Evolutionary conservation across 2,888 invertebrate species (phyloP).

Genomic region (Acrobasis suavella): DNA sequence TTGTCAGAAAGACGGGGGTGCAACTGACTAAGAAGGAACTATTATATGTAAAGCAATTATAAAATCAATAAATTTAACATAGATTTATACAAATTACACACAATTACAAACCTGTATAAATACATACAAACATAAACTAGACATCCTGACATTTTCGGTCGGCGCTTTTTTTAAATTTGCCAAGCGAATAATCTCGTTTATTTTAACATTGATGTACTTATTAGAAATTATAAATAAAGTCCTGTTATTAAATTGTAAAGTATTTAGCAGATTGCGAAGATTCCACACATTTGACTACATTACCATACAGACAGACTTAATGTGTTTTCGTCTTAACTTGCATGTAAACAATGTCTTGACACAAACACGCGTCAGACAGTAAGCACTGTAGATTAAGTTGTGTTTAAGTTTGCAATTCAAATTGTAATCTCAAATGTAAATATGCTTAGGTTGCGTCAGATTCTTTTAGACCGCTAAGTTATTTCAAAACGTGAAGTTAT

Average conservation of each 20-base stretch:
- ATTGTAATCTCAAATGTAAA: constrained; percentile 7
- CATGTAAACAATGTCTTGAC: constrained; percentile 1
- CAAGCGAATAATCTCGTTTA: too few species aligned
- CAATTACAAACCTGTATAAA: too few species aligned
- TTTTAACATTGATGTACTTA: too few species aligned
- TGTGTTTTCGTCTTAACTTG: constrained; percentile 3
- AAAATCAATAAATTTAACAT: too few species aligned
- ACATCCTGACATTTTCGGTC: too few species aligned
- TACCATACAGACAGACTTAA: constrained; percentile 11
- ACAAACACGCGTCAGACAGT: not conserved
- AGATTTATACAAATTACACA: too few species aligned
- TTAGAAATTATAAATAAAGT: too few species aligned
- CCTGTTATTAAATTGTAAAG: not conserved
- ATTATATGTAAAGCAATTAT: too few species aligned
- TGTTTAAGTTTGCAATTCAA: constrained; percentile 18
- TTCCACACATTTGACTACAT: constrained; percentile 14
- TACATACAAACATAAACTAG: too few species aligned
- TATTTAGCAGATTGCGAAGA: not conserved
- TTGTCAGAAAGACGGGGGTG: too few species aligned
- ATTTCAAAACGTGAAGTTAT: not conserved
- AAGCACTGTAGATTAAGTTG: constrained; percentile 7
- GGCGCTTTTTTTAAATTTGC: too few species aligned
- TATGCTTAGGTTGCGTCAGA: not conserved
- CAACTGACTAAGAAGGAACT: too few species aligned
- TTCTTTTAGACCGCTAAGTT: not conserved